Evolutionary conservation across 1,140 invertebrate species (phyloP), one percentile per base, ranked within the genome.

Genomic region (Brachionus rotundiformis): DNA sequence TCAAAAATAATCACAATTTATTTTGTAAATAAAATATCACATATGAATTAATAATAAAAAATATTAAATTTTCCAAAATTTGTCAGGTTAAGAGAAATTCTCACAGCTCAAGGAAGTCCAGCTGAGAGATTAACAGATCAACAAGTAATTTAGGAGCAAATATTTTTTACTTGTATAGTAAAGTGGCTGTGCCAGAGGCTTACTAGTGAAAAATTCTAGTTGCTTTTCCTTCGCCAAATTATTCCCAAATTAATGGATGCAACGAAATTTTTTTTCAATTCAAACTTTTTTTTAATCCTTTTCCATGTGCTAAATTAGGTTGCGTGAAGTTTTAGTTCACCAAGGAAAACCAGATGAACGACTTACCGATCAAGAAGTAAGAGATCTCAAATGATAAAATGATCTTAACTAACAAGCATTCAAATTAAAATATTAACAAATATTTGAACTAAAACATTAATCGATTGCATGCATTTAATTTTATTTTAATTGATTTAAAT

Each of bases 321-420:
- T 82, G 27, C 61, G 80, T 59, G 81, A 82, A 76, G 36, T 73
- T 76, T 49, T 82, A 31, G 61, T 63, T 41, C 39, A 54, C 25
- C 27, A 82, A 41, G 81, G 81, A 5, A 49, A 54, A 39, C 81
- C 81, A 44, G 81, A 82, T 31, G 59, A 61, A 54, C 63, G 81
- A 36, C 47, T 82, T 36, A 81, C 54, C 10, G 79, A 81, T 41
- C 79, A 81, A 81, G 61, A 81, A 65, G 54, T 81, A 65, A 81
- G 54, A 71, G 23, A 44, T 39, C 25, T 44, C 13, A 44, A 47
- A 73, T 68, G 13, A 11, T 31, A 3, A 71, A 71, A 65, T 13
- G 13, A 16, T 27, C 13, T 13, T 11, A 23, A 19, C 63, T 68
- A 68, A 68, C 63, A 33, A 33, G 7, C 0, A 33, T 5, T 7